Evolutionary conservation across 1,140 invertebrate genomes (phyloP), one percentile per base, ranked within the genome.

Genomic region (Achroia grisella): DNA sequence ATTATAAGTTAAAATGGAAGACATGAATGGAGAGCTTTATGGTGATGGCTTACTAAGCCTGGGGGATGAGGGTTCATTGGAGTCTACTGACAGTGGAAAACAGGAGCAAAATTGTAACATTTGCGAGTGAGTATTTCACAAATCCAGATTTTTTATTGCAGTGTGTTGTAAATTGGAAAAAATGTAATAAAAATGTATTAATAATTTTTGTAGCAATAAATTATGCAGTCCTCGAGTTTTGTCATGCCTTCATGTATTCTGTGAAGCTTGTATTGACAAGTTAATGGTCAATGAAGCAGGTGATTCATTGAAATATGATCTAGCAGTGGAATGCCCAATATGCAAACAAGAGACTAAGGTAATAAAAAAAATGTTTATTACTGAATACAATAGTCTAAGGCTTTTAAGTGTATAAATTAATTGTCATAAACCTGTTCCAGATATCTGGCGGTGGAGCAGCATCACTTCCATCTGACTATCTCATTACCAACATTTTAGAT

Each of bases 161-260:
- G 14, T 40, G 0, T 23, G 12, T 10, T 11, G 28, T 17, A 10
- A 10, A 29, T 39, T 39, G 10, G 28, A 1, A 10, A 6, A 10
- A 10, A 29, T 41, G 30, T 13, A 30, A 43, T 23, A 15, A 35
- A 32, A 32, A 12, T 48, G 8, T 31, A 15, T 36, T 39, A 14
- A 13, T 5, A 32, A 61, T 59, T 67, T 86, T 78, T 93, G 82
- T 71, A 90, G 90, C 55, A 89, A 91, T 66, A 93, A 92, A 61
- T 86, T 94, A 54, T 90, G 89, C 63, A 90, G 90, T 65, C 96
- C 96, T 33, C 90, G 95, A 56, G 92, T 97, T 31, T 88, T 98
- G 52, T 91, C 92, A 52, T 98, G 97, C 84, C 89, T 98, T 60
- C 96, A 98, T 87, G 94, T 95, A 4, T 98, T 97, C 86, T 98